Base-by-base conservation (phyloP, 2,113 vertebrate species). In the Azemiops feae region DNA sequence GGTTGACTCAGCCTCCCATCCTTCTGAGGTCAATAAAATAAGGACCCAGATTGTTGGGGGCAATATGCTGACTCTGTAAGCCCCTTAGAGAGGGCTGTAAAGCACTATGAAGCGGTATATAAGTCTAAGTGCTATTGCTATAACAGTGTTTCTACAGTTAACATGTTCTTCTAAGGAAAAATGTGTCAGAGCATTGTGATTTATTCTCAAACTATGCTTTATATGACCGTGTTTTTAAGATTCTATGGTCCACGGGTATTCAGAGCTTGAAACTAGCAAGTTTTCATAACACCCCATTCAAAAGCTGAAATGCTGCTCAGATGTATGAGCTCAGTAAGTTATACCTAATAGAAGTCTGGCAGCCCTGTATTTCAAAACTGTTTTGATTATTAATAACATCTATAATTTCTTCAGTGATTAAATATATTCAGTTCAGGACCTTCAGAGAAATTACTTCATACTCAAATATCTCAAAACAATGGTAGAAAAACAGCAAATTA, bases 401-500 rank as follows among this genome's bases (percentile, higher is more conserved):
- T 85, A 47, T 55, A 89, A 45, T 52, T 89, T 85, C 64, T 92
- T 85, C 52, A 47, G 60, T 54, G 57, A 27, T 55, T 34, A 25
- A 85, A 89, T 89, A 57, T 85, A 45, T 89, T 85, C 69, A 58
- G 69, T 92, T 81, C 60, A 89, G 64, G 64, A 89, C 92, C 64
- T 92, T 92, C 53, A 89, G 34, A 85, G 89, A 47, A 30, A 81
- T 89, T 89, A n/a, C 39, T 89, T 89, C 39, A 81, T 43, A 81
- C 34, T 43, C 74, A 30, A 12, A 27, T 54, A 43, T 89, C 52
- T 92, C 69, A 81, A 92, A 45, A 89, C 60, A 92, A 45, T 64
- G 18, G 45, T 89, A 85, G n/a, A 53, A 81, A 55, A 92, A 50
- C 88, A 92, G 64, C 64, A 92, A 89, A 92, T 18, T 89, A 88